Base-by-base conservation (phyloP, 2,113 vertebrate species). In the Cavia aperea region DNA sequence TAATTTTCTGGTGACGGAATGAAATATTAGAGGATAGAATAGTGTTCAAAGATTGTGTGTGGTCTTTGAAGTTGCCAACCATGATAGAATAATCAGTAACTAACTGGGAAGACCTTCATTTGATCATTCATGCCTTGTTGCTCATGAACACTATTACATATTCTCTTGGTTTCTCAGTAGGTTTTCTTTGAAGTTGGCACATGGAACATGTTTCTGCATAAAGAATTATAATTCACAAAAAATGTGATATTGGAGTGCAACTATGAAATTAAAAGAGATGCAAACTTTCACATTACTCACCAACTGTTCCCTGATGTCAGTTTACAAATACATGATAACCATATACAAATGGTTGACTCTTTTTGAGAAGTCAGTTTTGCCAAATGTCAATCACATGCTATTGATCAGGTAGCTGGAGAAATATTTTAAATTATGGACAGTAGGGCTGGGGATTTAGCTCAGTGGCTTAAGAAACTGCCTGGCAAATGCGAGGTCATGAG, bases 51-150 rank as follows among this genome's bases (percentile, higher is more conserved):
- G 79, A 94, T 5, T 43, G 36, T 26, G 29, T 93, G 33, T 86
- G 87, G 68, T 62, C 62, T 96, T 94, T 94, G 93, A 97, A 94
- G 88, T 78, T 93, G 84, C 46, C 85, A 72, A 11, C n/a, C 46
- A 49, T 58, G 73, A 95, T 54, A 91, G 65, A 92, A 95, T 94
- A 92, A 96, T 94, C 94, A 95, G 94, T 94, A 95, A 65, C 75
- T 93, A 92, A 89, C 75, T 77, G 39, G 7, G 12, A 95, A 94
- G 82, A 70, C 56, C 70, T 95, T 86, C 83, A 86, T 96, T 94
- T 96, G 83, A 93, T 94, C 93, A 94, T 90, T 94, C 90, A 68
- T 72, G 86, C 82, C 82, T 93, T 86, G 82, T 18, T 86, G 75
- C 79, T 90, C 85, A 79, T 24, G 72, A 95, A 83, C 68, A 93